A percentile compares a stretch with the other conserved stretches of the same genome.
Evolutionary conservation across 2,888 invertebrate species (phyloP).

Genomic region (Gryllus longicercus): DNA sequence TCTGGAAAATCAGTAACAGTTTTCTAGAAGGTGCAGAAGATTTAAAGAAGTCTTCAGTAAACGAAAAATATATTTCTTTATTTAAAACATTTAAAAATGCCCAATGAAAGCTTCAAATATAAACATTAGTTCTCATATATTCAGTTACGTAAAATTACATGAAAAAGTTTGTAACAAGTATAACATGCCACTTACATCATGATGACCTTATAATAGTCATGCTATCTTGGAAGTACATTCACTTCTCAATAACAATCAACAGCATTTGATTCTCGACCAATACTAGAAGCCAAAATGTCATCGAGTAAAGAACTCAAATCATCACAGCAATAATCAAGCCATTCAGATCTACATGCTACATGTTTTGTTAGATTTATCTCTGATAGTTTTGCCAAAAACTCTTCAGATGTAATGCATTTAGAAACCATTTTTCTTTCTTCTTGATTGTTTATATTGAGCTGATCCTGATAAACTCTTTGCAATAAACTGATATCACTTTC

Average conservation of each 20-base stretch:
- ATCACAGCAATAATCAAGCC: conserved; percentile 65
- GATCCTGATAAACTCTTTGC: conserved; percentile 58
- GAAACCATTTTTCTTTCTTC: neutral
- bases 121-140: no score
- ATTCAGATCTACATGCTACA: conserved; percentile 49
- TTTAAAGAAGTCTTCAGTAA: no score
- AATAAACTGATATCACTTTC: conserved; percentile 61
- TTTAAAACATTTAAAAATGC: no score
- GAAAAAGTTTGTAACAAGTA: no score
- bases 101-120: no score
- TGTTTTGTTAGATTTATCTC: conserved; percentile 59
- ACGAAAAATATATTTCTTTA: no score
- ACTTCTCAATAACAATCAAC: conserved; percentile 66
- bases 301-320: conserved; percentile 67
- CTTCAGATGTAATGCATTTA: conserved; percentile 20
- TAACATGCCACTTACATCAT: no score
- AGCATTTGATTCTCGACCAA: conserved; percentile 53
- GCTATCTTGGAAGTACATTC: no score
- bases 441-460: conserved; percentile 45
- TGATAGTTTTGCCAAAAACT: conserved; percentile 59
- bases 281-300: conserved; percentile 65
- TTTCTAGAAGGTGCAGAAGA: no score
- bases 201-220: no score
- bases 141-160: no score
- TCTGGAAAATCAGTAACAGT: no score